Evolutionary conservation across 2,113 vertebrate species (phyloP).

Genomic region (Erpornis zantholeuca): DNA sequence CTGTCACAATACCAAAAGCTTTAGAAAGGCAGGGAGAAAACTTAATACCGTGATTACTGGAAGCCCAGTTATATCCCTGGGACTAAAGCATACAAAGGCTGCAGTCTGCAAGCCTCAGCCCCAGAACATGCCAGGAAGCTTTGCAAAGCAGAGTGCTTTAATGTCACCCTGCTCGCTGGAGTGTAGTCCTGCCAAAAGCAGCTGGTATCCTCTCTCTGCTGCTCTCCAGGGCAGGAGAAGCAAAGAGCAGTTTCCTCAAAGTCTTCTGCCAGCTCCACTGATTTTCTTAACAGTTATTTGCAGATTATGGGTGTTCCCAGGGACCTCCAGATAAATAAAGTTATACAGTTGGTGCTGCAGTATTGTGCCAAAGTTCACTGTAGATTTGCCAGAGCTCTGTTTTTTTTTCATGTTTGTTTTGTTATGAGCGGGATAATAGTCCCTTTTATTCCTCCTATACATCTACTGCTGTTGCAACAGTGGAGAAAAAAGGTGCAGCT

Average conservation of each 20-base stretch:
- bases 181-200: conserved; percentile 33
- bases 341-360: background rate
- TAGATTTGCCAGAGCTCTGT: background rate
- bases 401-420: conserved; percentile 40
- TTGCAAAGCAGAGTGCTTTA: conserved; percentile 43
- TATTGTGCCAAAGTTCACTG: conserved; percentile 32
- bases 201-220: background rate
- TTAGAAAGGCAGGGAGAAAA: conserved; percentile 34
- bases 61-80: conserved; percentile 23
- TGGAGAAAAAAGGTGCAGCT: background rate
- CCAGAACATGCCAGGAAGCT: conserved; percentile 42
- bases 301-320: conserved; percentile 30
- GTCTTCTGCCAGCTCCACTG: background rate
- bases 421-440: conserved; percentile 15
- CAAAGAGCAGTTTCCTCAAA: background rate
- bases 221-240: conserved; percentile 9
- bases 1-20: conserved; percentile 27
- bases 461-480: background rate
- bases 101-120: conserved; percentile 22
- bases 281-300: conserved; percentile 39
- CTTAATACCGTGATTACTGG: conserved; percentile 10
- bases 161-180: conserved; percentile 20
- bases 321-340: conserved; percentile 27
- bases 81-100: conserved; percentile 33
- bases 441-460: conserved; percentile 4